A percentile compares a stretch with the other conserved stretches of the same genome.
Conservation (phyloP, 2,888 invertebrate species). For the Cremastinae sp. region DNA sequence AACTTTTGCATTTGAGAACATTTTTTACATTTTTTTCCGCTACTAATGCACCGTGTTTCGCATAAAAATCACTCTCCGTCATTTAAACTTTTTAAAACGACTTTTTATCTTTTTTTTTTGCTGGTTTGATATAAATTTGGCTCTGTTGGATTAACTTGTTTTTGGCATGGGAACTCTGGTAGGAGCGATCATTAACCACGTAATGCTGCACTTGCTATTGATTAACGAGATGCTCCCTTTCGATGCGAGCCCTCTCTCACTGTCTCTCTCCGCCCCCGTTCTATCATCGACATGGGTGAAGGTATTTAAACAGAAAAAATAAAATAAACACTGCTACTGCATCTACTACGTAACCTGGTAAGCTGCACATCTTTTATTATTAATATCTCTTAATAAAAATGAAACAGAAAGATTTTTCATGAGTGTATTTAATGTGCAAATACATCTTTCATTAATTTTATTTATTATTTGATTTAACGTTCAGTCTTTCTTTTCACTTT, state of each 20-base stretch:
- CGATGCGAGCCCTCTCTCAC: conserved; percentile 24
- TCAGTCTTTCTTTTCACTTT: conserved; percentile 29
- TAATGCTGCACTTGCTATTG: conserved; percentile 65
- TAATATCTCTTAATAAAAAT: conserved; percentile 61
- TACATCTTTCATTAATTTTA: conserved; percentile 65
- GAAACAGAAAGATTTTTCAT: conserved; percentile 57
- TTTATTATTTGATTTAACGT: conserved; percentile 46
- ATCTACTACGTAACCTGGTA: conserved; percentile 74
- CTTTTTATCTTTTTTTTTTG: background rate
- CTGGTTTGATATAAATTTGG: conserved; percentile 2
- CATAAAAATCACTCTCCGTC: background rate
- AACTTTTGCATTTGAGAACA: too few species aligned
- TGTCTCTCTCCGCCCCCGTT: conserved; percentile 62
- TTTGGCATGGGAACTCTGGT: background rate
- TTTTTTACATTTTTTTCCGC: too few species aligned
- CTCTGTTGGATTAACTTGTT: conserved; percentile 42
- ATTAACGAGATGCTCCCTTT: conserved; percentile 73
- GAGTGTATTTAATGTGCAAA: conserved; percentile 77
- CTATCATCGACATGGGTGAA: conserved; percentile 75
- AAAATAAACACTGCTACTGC: conserved; percentile 54
- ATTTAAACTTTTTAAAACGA: background rate
- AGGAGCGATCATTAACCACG: conserved; percentile 48
- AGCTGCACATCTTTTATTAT: conserved; percentile 69
- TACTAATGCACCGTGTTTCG: too few species aligned
- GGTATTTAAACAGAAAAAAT: conserved; percentile 68